Conservation (phyloP, 2,888 invertebrate genomes). For the Anagyrus pseudococci region DNA sequence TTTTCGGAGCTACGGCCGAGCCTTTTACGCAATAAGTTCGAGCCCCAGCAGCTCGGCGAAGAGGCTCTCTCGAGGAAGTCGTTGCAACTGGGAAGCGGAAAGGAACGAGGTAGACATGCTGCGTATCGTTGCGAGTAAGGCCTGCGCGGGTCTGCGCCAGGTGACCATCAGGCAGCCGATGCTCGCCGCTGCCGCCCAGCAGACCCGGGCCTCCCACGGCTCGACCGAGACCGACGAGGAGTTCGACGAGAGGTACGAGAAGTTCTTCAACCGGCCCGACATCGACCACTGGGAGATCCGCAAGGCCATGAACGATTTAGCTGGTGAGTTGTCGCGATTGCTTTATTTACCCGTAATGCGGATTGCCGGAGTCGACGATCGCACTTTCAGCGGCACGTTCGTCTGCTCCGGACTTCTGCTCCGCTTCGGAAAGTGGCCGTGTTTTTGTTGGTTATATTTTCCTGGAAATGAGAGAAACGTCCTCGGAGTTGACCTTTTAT, state of each 20-base stretch:
- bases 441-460: constrained; percentile 1
- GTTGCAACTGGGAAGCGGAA: constrained; percentile 23
- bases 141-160: constrained; percentile 7
- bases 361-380: too few species aligned
- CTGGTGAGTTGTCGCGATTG: constrained; percentile 48
- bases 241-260: constrained; percentile 83
- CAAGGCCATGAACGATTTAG: constrained; percentile 86
- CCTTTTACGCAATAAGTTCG: constrained; percentile 3
- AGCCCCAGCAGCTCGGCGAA: background rate
- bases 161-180: constrained; percentile 1
- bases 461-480: too few species aligned
- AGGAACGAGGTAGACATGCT: constrained; percentile 31
- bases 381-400: background rate
- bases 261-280: constrained; percentile 83
- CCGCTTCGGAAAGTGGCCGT: too few species aligned
- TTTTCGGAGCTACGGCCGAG: background rate
- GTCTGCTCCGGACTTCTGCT: background rate
- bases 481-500: too few species aligned
- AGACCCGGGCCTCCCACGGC: constrained; percentile 19
- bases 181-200: background rate
- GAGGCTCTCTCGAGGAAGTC: background rate
- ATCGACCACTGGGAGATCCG: constrained; percentile 96
- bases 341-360: too few species aligned
- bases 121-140: constrained; percentile 16
- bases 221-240: constrained; percentile 78